A percentile compares a stretch with the other conserved stretches of the same genome.
These are phyloP conservation scores for Protobothrops flavoviridis DNA, from an alignment of 2,113 vertebrate species.

Conservation along the genomic window DNA sequence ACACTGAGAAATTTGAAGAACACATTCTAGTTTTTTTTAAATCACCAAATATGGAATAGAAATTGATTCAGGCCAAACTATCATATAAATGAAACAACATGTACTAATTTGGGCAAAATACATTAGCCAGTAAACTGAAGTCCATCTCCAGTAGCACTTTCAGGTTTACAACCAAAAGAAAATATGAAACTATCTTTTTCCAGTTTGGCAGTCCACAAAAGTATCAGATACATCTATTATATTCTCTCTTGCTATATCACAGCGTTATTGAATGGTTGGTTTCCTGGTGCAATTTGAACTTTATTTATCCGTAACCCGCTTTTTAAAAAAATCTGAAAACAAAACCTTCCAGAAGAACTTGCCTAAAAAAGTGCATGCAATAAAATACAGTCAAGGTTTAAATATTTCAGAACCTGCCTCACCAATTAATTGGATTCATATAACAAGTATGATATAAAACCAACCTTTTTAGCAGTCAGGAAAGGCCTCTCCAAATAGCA, in stretches of 20 bases:
- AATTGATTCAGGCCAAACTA: neutral
- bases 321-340: neutral
- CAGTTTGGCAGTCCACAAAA: neutral
- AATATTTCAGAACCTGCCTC: neutral
- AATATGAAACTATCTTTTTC: neutral
- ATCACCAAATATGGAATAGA: neutral
- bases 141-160: neutral
- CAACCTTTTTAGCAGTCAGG: neutral
- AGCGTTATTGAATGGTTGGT: too few relatives aligned
- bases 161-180: neutral
- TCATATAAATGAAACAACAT: neutral
- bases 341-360: neutral
- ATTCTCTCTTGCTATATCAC: neutral
- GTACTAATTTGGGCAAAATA: neutral
- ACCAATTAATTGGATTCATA: neutral
- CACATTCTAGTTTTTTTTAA: neutral
- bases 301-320: neutral
- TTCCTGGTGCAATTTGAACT: neutral
- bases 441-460: neutral
- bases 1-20: neutral
- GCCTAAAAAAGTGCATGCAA: neutral
- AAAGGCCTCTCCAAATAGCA: neutral
- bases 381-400: neutral
- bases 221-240: neutral
- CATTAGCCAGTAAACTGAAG: neutral